phyloP scores from a whole-genome alignment of 2,888 invertebrate species.

The Anthophora plumipes region DNA sequence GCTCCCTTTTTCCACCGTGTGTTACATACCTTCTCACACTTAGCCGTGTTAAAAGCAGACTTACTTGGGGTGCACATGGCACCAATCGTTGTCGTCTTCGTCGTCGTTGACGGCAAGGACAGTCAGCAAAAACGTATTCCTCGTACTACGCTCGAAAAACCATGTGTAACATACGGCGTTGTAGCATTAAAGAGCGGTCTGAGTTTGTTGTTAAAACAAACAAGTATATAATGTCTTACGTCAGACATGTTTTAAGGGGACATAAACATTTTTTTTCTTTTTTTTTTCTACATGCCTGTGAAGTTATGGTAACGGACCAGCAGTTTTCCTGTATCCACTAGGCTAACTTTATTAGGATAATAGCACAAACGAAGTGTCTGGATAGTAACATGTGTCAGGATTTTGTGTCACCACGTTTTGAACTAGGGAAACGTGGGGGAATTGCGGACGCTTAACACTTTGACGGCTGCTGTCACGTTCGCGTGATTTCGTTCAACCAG shows the following conservation, averaged over 20 bases:
- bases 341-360: no score
- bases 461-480: no score
- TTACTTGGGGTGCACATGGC: constrained; percentile 61
- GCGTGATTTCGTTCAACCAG: no score
- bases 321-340: not conserved
- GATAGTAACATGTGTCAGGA: no score
- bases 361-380: no score
- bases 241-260: not conserved
- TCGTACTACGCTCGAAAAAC: constrained; percentile 37
- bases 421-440: no score
- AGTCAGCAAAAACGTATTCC: constrained; percentile 57
- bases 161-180: constrained; percentile 12
- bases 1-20: constrained; percentile 46
- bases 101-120: constrained; percentile 54
- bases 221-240: not conserved
- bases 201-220: constrained; percentile 59
- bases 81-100: constrained; percentile 27
- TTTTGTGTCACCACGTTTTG: no score
- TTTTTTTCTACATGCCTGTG: constrained; percentile 21
- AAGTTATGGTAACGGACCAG: constrained; percentile 22
- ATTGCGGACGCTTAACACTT: no score
- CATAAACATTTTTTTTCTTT: not conserved
- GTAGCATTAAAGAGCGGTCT: constrained; percentile 1
- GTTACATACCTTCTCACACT: constrained; percentile 69
- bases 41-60: constrained; percentile 57